Evolutionary conservation across 2,113 vertebrate species (phyloP).

Genomic region (Nothoprocta perdicaria): DNA sequence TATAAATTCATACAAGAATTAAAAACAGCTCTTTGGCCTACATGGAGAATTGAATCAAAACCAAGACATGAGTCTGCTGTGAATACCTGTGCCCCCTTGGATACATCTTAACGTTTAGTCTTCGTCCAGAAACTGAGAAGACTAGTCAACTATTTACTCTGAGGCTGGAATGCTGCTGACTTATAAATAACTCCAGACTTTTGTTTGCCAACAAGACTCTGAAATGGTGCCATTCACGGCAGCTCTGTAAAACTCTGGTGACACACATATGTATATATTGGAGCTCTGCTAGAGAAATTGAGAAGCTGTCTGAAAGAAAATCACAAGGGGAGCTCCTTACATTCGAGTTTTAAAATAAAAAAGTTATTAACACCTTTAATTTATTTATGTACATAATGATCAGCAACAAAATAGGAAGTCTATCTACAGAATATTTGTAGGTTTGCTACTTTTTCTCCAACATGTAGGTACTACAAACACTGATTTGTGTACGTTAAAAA

Average conservation of each 20-base stretch:
- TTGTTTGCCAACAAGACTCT: not conserved
- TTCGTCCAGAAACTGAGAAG: slow-evolving; percentile 21
- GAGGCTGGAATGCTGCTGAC: not conserved
- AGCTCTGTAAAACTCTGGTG: not conserved
- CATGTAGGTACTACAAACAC: not conserved
- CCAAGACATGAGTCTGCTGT: slow-evolving; percentile 4
- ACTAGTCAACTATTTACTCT: not conserved
- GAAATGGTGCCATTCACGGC: not conserved
- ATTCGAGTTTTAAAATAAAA: not conserved
- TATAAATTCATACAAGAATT: slow-evolving; percentile 33
- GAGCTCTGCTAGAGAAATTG: not conserved
- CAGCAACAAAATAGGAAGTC: not conserved
- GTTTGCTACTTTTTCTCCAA: not conserved
- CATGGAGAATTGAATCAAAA: not conserved
- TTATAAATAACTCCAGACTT: slow-evolving; percentile 15
- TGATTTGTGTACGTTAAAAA: not conserved
- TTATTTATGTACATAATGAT: not conserved
- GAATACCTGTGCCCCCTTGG: slow-evolving; percentile 1
- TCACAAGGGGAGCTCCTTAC: not conserved
- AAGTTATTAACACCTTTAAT: not conserved
- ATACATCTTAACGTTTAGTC: not conserved
- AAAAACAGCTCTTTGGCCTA: slow-evolving; percentile 19
- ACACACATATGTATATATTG: not conserved
- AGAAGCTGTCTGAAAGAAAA: not conserved
- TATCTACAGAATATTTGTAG: not conserved